Conservation (phyloP, 2,797 vertebrate species). For the Melanotaenia maccullochi region DNA sequence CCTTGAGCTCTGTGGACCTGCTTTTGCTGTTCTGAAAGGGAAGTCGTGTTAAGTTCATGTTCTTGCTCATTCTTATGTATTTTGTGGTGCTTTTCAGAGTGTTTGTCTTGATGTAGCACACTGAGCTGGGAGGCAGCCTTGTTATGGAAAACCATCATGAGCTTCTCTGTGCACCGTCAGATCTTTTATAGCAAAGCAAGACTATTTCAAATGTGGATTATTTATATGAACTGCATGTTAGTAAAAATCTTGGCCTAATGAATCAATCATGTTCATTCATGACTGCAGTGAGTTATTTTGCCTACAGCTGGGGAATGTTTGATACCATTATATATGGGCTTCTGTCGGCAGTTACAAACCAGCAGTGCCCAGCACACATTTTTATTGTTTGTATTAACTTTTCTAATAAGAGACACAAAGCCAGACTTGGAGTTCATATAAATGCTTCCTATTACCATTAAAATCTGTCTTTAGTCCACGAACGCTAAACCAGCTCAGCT, state of each 20-base stretch:
- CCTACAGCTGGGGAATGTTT: slow-evolving; percentile 59
- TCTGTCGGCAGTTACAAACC: slow-evolving; percentile 64
- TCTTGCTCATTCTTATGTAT: slow-evolving; percentile 42
- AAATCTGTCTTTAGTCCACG: slow-evolving; percentile 71
- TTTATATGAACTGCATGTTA: slow-evolving; percentile 39
- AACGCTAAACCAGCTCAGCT: slow-evolving; percentile 71
- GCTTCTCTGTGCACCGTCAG: neutral
- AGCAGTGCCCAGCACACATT: slow-evolving; percentile 56
- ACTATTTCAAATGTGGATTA: slow-evolving; percentile 48
- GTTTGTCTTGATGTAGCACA: slow-evolving; percentile 21
- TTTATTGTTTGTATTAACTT: slow-evolving; percentile 78
- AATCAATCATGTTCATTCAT: slow-evolving; percentile 54
- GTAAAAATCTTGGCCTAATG: slow-evolving; percentile 47
- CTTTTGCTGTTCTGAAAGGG: slow-evolving; percentile 55
- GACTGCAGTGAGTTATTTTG: slow-evolving; percentile 51
- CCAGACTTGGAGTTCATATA: slow-evolving; percentile 70
- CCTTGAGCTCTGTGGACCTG: slow-evolving; percentile 60
- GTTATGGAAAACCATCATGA: slow-evolving; percentile 9
- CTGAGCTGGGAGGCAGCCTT: slow-evolving; percentile 10
- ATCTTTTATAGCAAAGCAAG: slow-evolving; percentile 30
- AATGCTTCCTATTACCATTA: slow-evolving; percentile 77
- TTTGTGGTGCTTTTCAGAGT: slow-evolving; percentile 16
- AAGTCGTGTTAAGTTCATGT: slow-evolving; percentile 80
- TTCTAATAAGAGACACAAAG: slow-evolving; percentile 70
- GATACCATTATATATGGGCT: slow-evolving; percentile 61